Conservation (phyloP, 2,113 vertebrate species). For the Lasiurus cinereus region DNA sequence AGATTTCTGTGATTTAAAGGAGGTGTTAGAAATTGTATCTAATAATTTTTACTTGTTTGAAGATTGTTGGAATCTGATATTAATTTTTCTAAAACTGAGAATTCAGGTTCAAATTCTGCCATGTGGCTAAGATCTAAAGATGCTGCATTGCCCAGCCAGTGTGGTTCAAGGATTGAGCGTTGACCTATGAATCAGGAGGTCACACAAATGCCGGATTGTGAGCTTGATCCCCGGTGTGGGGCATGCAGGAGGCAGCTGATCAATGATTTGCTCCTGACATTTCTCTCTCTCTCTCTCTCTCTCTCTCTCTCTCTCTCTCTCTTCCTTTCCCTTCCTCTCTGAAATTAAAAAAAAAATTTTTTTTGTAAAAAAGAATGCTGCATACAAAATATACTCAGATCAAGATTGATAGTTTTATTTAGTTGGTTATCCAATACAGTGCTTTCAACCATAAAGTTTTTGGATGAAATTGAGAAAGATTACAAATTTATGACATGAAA, state of each 20-base stretch:
- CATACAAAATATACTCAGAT: neutral
- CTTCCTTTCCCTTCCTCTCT: neutral
- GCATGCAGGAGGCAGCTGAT: neutral
- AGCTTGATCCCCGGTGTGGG: too few species aligned
- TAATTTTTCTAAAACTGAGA: neutral
- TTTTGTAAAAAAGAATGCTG: neutral
- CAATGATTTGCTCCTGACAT: neutral
- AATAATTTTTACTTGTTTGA: too few species aligned
- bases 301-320: neutral
- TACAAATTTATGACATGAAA: neutral
- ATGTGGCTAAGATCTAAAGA: neutral
- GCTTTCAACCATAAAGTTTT: neutral
- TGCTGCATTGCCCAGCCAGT: neutral
- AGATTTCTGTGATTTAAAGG: slow-evolving; percentile 9
- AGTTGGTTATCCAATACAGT: neutral
- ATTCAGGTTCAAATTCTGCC: neutral
- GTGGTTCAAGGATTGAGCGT: neutral
- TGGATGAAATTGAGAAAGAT: slow-evolving; percentile 19
- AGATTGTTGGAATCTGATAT: too few species aligned
- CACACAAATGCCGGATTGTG: too few species aligned
- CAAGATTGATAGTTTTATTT: neutral
- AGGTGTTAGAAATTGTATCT: neutral
- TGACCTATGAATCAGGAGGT: neutral
- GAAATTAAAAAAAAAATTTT: neutral
- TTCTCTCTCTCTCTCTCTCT: neutral